Percentiles rank a stretch among this genome's conserved stretches.
These are phyloP conservation scores for Sinohyriopsis cumingii DNA, from an alignment of 2,888 invertebrate genomes.

Conservation along the genomic window DNA sequence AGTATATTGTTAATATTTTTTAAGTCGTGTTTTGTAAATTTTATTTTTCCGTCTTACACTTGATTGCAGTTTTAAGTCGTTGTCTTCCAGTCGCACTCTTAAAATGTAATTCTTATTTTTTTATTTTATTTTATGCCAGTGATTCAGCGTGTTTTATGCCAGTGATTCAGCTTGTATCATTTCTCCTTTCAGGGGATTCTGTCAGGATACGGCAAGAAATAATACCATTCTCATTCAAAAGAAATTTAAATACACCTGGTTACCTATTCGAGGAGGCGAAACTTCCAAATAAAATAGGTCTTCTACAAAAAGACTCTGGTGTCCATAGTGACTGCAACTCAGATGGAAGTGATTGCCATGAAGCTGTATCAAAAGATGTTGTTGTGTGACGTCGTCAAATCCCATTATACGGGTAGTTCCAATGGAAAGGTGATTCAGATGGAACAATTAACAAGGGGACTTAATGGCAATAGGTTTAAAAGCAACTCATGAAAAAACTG, in stretches of 20 bases:
- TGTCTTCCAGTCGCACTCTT: too few species aligned
- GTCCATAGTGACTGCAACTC: constrained; percentile 37
- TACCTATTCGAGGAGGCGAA: constrained; percentile 9
- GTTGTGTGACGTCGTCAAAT: constrained; percentile 17
- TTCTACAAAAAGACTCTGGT: constrained; percentile 32
- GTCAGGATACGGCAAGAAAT: constrained; percentile 32
- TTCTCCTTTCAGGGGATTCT: not conserved
- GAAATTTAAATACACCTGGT: constrained; percentile 25
- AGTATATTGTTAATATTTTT: not conserved
- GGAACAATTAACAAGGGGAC: too few species aligned
- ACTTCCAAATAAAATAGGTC: constrained; percentile 25
- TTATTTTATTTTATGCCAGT: too few species aligned
- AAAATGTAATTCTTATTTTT: too few species aligned
- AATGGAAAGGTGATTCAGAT: too few species aligned
- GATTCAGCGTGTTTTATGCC: too few species aligned
- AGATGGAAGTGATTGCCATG: constrained; percentile 17
- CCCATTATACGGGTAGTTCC: too few species aligned
- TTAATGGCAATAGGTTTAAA: too few species aligned
- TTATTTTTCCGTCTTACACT: constrained; percentile 20
- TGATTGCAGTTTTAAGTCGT: constrained; percentile 11
- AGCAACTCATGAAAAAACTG: too few species aligned
- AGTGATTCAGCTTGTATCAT: too few species aligned
- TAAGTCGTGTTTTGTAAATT: not conserved
- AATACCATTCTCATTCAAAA: constrained; percentile 41
- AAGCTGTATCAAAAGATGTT: constrained; percentile 15